Base-by-base conservation (phyloP, 2,888 invertebrate genomes). In the Malthinus flaveolus region DNA sequence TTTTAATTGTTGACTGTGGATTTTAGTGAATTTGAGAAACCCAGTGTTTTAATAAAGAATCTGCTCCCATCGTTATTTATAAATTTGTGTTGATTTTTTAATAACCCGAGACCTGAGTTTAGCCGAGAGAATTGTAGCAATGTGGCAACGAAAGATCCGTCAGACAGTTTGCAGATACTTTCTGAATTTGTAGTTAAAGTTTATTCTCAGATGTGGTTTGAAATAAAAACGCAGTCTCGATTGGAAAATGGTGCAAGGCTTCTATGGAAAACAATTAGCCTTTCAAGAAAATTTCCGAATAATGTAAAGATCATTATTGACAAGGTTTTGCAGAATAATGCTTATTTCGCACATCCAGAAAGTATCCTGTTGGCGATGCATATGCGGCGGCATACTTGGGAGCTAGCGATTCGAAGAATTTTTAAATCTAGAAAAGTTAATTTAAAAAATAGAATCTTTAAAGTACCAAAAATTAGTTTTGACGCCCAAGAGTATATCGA, bases 401-500 rank as follows among this genome's bases (percentile, higher is more conserved):
- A 47, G 12, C 32, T 47, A 33, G 47, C 32, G 8, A 32, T 47
- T 5, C 10, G 8, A 31, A 47, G 47, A 47, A 47, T 47, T 5
- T 9, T 47, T 6, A 45, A 45, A 45, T 15, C 45, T 1, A 45
- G 45, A 15, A 45, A 45, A 5, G 3, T 2, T 23, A 4, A 7
- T 7, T 15, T 31, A 45, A 3, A 32, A 32, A 45, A 47, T 33
- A 13, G 32, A 32, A 33, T 47, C n/a, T 47, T 47, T 33, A 32
- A 47, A 47, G 10, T 47, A 3, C 47, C 47, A 7, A 33, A 47
- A 47, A 32, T 47, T 11, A 47, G 12, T 32, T 32, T 47, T 31
- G 32, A 32, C 33, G 32, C n/a, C 1, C 3, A 32, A 7, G 32
- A 33, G 4, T 47, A 47, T 10, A 33, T 33, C 32, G 47, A 47